Base-by-base conservation (phyloP, 2,888 invertebrate species). In the Protodeltote pygarga region DNA sequence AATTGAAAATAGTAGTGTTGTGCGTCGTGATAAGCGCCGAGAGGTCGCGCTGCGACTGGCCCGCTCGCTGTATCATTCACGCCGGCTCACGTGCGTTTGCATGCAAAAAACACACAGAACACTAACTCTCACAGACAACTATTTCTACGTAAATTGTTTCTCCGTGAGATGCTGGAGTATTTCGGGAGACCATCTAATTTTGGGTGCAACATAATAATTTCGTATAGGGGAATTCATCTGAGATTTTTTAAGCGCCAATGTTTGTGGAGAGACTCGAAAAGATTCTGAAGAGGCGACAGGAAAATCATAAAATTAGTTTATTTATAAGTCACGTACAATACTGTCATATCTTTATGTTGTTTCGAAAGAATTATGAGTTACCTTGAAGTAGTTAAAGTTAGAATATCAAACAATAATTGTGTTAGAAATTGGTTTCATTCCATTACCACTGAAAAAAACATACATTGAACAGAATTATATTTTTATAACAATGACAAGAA, bases 31-130 rank as follows among this genome's bases (percentile, higher is more conserved):
- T 88, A 87, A 83, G 75, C 85, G 86, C 50, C 50, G 82, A 77
- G 83, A 88, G 87, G 89, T 83, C 85, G 88, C 84, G 79, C 60
- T 64, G 74, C 85, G 86, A 90, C 90, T 90, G 89, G n/a, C 64
- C 71, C 75, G 79, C 73, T 69, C 77, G 79, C 73, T 80, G 75
- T 87, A 83, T 83, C 86, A 83, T 81, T 81, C 76, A 82, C 75
- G 83, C 83, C 79, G 83, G 70, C 78, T 86, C 88, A 89, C 88
- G 89, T 89, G 88, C 79, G 81, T 76, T 76, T 73, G 75, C 81
- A 87, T 87, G 89, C 90, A 89, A 89, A 88, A 85, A 88, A 83
- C 81, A 81, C 80, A 74, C 66, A 86, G 87, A 85, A 74, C 73
- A 77, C 68, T 17, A 65, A 81, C 65, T 82, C 85, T 81, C 77